These are phyloP conservation scores for Yponomeuta sedellus DNA, from an alignment of 2,888 invertebrate species.

Conservation along the genomic window DNA sequence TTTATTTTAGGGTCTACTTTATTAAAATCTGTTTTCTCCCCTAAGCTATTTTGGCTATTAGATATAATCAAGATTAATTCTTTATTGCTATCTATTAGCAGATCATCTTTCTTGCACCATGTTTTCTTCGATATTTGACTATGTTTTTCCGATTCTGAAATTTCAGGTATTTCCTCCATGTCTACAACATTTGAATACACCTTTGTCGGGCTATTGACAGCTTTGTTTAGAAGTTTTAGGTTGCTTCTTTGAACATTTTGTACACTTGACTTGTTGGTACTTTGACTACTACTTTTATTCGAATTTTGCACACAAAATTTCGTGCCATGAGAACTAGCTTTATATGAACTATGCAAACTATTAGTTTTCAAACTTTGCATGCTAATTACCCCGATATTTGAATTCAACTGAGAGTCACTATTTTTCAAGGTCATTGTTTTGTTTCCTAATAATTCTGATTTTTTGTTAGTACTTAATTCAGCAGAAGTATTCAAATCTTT, in stretches of 20 bases:
- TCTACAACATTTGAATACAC: not conserved
- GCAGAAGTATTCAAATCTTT: slow-evolving; percentile 22
- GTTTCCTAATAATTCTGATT: not conserved
- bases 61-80: not conserved
- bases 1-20: not conserved
- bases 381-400: not conserved
- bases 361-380: not conserved
- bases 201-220: not conserved
- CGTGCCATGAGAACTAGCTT: not conserved
- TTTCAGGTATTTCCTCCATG: slow-evolving; percentile 19
- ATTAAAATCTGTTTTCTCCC: not conserved
- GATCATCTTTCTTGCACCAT: not conserved
- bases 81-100: not conserved
- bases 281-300: not conserved
- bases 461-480: not conserved
- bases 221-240: not conserved
- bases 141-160: slow-evolving; percentile 20
- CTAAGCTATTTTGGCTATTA: not conserved
- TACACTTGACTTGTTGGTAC: not conserved
- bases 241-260: not conserved
- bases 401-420: not conserved
- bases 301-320: not conserved
- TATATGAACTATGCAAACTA: not conserved
- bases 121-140: slow-evolving; percentile 19
- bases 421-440: not conserved